Percentiles rank a stretch among this genome's conserved stretches.
Evolutionary conservation across 2,113 vertebrate species (phyloP).

Genomic region (Macaca mulatta): DNA sequence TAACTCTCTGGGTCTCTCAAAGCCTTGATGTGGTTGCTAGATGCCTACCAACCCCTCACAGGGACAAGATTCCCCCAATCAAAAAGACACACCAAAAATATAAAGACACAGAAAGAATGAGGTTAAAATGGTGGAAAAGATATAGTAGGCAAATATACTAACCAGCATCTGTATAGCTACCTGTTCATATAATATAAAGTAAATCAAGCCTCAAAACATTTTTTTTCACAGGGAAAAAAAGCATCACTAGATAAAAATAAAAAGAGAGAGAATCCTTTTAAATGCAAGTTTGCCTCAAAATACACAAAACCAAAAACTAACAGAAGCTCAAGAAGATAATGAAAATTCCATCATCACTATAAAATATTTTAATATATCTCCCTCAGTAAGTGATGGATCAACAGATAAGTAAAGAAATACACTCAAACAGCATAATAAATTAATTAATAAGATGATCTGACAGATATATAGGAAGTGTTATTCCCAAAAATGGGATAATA

Average conservation of each 20-base stretch:
- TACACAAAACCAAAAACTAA: neutral
- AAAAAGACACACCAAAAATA: neutral
- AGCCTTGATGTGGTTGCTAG: neutral
- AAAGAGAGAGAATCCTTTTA: neutral
- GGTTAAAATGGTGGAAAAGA: neutral
- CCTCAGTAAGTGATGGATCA: neutral
- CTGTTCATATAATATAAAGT: neutral
- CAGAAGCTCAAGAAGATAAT: neutral
- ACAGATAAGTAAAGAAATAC: neutral
- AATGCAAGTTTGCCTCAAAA: neutral
- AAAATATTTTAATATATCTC: neutral
- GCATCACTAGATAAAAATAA: neutral
- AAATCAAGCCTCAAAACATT: neutral
- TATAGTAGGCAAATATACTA: neutral
- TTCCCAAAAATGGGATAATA: too few relatives aligned
- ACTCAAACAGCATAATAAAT: neutral
- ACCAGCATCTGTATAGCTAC: neutral
- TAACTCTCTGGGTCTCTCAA: neutral
- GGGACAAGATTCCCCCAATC: neutral
- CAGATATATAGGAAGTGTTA: too few relatives aligned
- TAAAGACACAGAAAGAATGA: neutral
- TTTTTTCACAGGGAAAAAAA: neutral
- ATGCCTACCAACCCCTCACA: neutral
- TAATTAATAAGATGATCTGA: too few relatives aligned
- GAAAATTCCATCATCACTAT: neutral